A percentile compares a stretch with the other conserved stretches of the same genome.
phyloP scores from a whole-genome alignment of 2,113 vertebrate genomes.

The Solenodon paradoxus region DNA sequence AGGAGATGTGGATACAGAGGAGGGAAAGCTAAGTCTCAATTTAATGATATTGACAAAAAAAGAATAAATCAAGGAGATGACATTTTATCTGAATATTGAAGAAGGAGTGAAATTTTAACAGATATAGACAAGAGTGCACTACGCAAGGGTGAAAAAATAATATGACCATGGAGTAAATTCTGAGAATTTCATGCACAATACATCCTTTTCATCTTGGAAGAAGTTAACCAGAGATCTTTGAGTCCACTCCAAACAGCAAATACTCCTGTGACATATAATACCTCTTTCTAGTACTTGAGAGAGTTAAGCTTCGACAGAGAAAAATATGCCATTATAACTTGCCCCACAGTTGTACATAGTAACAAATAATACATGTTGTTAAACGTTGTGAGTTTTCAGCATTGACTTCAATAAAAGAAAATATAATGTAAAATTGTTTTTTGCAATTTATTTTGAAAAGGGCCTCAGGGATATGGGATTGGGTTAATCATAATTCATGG shows the following conservation, averaged over 20 bases:
- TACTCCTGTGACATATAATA: neutral
- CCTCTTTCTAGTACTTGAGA: neutral
- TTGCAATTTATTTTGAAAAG: conserved; percentile 5
- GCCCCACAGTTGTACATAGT: neutral
- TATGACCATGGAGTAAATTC: neutral
- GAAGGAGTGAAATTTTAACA: neutral
- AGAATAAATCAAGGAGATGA: neutral
- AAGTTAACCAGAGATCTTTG: neutral
- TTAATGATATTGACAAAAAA: neutral
- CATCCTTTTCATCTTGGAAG: neutral
- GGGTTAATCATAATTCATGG: neutral
- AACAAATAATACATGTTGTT: neutral
- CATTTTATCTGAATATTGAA: neutral
- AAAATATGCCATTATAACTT: neutral
- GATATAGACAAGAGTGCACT: no score
- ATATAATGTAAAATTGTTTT: neutral
- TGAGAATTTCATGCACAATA: neutral
- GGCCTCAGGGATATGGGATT: neutral
- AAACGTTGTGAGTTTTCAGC: neutral
- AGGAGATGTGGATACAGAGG: neutral
- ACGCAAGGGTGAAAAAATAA: neutral
- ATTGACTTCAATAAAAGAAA: neutral
- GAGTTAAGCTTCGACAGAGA: neutral
- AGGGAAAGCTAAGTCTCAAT: neutral
- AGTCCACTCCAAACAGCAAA: neutral